Conservation (phyloP, 1,140 invertebrate species). For the Araneus ventricosus region DNA sequence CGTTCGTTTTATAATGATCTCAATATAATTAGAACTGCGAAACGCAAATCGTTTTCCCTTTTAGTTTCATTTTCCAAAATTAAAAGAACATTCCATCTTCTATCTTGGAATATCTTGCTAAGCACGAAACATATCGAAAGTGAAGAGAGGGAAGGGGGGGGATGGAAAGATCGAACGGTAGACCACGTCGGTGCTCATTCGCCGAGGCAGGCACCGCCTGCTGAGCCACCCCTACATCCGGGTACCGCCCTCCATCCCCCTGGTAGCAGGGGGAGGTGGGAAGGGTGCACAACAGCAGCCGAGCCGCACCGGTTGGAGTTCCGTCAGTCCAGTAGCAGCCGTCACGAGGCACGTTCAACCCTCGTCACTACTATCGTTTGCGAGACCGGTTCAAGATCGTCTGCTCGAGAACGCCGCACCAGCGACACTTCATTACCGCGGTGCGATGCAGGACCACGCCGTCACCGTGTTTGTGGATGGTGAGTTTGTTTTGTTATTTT, state of each 20-base stretch:
- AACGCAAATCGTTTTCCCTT: too few relatives aligned
- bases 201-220: slow-evolving; percentile 12
- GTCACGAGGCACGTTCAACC: not conserved
- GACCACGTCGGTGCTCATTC: slow-evolving; percentile 10
- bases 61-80: too few relatives aligned
- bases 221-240: slow-evolving; percentile 47
- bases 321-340: not conserved
- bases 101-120: not conserved
- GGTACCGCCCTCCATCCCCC: slow-evolving; percentile 33
- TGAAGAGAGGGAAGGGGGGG: not conserved
- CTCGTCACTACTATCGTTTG: not conserved
- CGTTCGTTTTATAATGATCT: too few relatives aligned
- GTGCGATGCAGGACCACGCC: slow-evolving; percentile 28
- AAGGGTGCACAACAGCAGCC: not conserved
- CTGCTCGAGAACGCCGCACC: not conserved
- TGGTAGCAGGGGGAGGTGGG: not conserved
- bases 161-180: slow-evolving; percentile 5
- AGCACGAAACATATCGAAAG: not conserved
- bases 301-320: not conserved
- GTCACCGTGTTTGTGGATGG: slow-evolving; percentile 41
- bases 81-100: too few relatives aligned
- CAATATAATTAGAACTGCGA: too few relatives aligned
- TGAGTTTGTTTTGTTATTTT: not conserved
- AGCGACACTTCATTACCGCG: not conserved
- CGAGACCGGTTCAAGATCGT: not conserved